Conservation (phyloP, 2,797 vertebrate genomes). For the Gymnoscopelus braueri region DNA sequence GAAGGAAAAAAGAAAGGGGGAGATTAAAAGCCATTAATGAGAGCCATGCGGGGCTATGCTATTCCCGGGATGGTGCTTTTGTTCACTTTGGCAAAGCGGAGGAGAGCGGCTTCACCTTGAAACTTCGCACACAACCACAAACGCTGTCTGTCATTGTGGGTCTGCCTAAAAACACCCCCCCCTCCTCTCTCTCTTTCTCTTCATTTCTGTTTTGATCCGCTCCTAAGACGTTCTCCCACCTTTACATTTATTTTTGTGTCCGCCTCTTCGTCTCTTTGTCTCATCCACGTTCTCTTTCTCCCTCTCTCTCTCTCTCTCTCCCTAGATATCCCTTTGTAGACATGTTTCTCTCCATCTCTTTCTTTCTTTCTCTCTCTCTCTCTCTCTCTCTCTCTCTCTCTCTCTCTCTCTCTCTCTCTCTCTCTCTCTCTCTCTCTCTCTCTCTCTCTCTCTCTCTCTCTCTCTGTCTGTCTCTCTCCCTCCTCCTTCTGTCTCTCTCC, state of each 20-base stretch:
- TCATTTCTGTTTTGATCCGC: too few relatives aligned
- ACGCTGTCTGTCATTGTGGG: slow-evolving; percentile 77
- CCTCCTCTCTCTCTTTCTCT: not conserved
- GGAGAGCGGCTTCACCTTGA: slow-evolving; percentile 82
- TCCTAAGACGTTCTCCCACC: not conserved
- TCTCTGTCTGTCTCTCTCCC: not conserved
- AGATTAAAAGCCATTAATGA: slow-evolving; percentile 84
- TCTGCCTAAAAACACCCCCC: slow-evolving; percentile 63
- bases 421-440: slow-evolving; percentile 47
- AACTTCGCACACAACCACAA: slow-evolving; percentile 76
- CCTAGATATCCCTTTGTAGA: slow-evolving; percentile 58
- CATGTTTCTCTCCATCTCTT: slow-evolving; percentile 56
- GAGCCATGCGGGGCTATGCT: slow-evolving; percentile 70
- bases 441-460: slow-evolving; percentile 12
- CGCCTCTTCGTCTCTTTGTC: not conserved
- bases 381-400: slow-evolving; percentile 17
- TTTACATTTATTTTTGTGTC: not conserved
- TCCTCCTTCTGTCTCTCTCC: slow-evolving; percentile 38
- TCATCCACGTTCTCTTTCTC: not conserved
- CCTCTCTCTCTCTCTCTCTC: slow-evolving; percentile 31
- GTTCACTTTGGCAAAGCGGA: slow-evolving; percentile 78
- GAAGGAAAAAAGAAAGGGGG: slow-evolving; percentile 72
- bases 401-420: slow-evolving; percentile 42
- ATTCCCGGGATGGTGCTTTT: slow-evolving; percentile 83
- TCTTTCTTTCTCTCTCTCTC: slow-evolving; percentile 58